Evolutionary conservation across 2,797 vertebrate genomes (phyloP).

Genomic region (Notolepis coatsorum): DNA sequence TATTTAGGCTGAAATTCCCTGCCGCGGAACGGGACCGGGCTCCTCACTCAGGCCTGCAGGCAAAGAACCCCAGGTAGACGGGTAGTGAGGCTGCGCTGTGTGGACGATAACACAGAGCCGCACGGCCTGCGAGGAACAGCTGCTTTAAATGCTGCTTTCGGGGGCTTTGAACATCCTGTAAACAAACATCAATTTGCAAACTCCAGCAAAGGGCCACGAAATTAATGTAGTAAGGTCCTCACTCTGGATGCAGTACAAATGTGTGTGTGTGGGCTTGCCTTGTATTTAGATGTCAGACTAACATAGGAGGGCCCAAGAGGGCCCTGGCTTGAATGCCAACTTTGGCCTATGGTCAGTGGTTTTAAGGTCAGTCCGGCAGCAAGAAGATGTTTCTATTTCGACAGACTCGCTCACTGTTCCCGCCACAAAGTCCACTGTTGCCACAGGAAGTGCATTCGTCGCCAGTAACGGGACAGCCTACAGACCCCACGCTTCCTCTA

Average conservation of each 20-base stretch:
- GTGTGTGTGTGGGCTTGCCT: too few species aligned
- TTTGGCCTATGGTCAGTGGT: conserved; percentile 22
- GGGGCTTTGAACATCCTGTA: conserved; percentile 22
- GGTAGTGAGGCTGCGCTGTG: not conserved
- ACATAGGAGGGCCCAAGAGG: too few species aligned
- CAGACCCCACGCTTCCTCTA: conserved; percentile 47
- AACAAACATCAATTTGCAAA: too few species aligned
- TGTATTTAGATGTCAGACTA: too few species aligned
- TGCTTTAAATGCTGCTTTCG: conserved; percentile 18
- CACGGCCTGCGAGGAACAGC: too few species aligned
- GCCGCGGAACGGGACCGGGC: conserved; percentile 31
- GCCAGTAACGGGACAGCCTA: conserved; percentile 51
- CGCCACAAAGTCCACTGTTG: conserved; percentile 30
- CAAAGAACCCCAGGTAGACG: conserved; percentile 9
- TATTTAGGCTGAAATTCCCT: conserved; percentile 53
- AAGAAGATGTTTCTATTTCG: conserved; percentile 53
- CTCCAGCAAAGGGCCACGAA: too few species aligned
- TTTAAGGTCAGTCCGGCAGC: conserved; percentile 47
- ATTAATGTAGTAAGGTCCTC: too few species aligned
- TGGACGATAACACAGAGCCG: not conserved
- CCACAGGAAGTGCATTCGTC: conserved; percentile 57
- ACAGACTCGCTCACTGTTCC: conserved; percentile 21
- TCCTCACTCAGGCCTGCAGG: conserved; percentile 18
- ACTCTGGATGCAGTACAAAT: too few species aligned
- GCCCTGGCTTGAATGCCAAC: conserved; percentile 34